Evolutionary conservation across 2,113 vertebrate genomes (phyloP).

Genomic region (Scatophagus argus): DNA sequence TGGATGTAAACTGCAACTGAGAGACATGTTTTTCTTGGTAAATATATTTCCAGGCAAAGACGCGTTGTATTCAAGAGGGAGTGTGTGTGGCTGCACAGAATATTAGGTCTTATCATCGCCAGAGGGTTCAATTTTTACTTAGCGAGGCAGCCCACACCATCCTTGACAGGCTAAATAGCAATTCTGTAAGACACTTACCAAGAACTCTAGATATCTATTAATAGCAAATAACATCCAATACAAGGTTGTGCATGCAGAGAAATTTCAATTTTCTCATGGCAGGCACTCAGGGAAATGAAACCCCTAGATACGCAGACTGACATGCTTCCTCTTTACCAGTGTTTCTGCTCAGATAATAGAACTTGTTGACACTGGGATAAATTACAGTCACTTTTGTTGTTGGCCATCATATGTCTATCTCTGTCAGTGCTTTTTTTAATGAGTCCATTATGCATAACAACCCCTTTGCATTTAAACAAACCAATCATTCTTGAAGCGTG

Average conservation of each 20-base stretch:
- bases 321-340: background rate
- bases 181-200: constrained; percentile 1
- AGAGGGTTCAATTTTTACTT: constrained; percentile 51
- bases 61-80: constrained; percentile 2
- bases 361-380: constrained; percentile 12
- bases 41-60: background rate
- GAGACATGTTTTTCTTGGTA: background rate
- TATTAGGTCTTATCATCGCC: constrained; percentile 11
- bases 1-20: no score
- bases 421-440: background rate
- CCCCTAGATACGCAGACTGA: background rate
- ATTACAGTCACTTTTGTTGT: background rate
- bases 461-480: background rate
- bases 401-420: background rate
- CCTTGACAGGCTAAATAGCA: constrained; percentile 20
- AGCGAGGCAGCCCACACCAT: constrained; percentile 13
- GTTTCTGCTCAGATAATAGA: constrained; percentile 7
- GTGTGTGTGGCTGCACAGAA: background rate
- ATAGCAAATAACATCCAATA: constrained; percentile 32
- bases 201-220: constrained; percentile 27
- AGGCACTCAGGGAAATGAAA: constrained; percentile 22
- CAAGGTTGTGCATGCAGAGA: constrained; percentile 22
- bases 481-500: background rate
- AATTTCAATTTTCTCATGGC: constrained; percentile 25
- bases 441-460: constrained; percentile 33